Evolutionary conservation across 2,888 invertebrate species (phyloP).

Genomic region (Tachystola acroxantha): DNA sequence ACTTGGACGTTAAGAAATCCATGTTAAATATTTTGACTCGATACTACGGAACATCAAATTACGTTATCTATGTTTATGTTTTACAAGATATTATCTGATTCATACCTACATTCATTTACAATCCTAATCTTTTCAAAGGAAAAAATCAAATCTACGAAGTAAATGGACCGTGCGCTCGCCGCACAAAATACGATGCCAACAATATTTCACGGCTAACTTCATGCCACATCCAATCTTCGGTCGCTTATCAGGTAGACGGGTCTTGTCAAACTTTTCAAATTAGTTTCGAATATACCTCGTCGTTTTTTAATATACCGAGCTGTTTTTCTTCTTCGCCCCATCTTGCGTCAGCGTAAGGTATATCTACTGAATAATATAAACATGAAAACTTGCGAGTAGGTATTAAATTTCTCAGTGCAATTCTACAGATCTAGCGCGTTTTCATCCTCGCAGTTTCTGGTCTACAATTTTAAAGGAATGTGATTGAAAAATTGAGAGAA

Average conservation of each 20-base stretch:
- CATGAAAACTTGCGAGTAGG: too few relatives aligned
- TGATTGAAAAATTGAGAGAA: not conserved
- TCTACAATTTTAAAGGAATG: too few relatives aligned
- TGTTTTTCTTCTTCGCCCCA: conserved; percentile 9
- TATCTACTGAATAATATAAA: not conserved
- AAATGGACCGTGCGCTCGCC: conserved; percentile 34
- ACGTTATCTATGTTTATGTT: too few relatives aligned
- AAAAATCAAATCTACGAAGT: conserved; percentile 16
- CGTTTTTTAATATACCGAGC: conserved; percentile 29
- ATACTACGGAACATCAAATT: too few relatives aligned
- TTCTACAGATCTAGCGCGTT: too few relatives aligned
- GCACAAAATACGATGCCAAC: conserved; percentile 40
- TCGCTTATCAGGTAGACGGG: conserved; percentile 61
- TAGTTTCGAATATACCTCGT: conserved; percentile 45
- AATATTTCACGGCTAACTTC: conserved; percentile 60
- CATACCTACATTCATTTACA: too few relatives aligned
- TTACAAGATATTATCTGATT: too few relatives aligned
- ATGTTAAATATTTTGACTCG: too few relatives aligned
- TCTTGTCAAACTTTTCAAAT: conserved; percentile 64
- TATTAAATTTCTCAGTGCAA: too few relatives aligned
- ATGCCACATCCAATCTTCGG: conserved; percentile 55
- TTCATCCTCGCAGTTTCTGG: too few relatives aligned
- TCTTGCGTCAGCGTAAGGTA: not conserved
- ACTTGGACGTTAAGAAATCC: too few relatives aligned
- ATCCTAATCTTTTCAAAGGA: not conserved